Conservation (phyloP, 1,140 invertebrate species). For the Agrypnia vestita region DNA sequence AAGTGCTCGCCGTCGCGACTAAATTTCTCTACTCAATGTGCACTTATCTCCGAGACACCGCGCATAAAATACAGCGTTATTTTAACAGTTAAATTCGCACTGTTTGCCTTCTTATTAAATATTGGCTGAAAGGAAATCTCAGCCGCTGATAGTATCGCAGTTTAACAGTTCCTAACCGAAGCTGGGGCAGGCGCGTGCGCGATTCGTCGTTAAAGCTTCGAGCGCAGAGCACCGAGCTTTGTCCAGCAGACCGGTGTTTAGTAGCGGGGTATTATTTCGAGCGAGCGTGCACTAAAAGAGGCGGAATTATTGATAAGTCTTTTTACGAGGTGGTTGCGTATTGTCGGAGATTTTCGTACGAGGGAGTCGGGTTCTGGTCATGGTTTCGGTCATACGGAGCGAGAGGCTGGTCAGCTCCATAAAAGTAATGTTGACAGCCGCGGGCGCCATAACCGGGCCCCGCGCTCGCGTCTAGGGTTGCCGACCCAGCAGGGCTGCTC, state of each 20-base stretch:
- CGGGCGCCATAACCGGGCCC: slow-evolving; percentile 19
- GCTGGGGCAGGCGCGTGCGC: background rate
- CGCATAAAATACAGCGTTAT: too few species aligned
- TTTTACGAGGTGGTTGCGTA: background rate
- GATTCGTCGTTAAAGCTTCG: background rate
- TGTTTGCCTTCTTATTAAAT: too few species aligned
- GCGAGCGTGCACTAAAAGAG: too few species aligned
- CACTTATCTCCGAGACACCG: too few species aligned
- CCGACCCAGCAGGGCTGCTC: background rate
- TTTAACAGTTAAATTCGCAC: too few species aligned
- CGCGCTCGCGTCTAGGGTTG: background rate
- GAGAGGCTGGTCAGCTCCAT: background rate
- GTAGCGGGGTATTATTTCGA: too few species aligned
- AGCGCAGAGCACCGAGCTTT: background rate
- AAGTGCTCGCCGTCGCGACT: too few species aligned
- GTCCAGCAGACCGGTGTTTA: too few species aligned
- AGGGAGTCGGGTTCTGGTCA: background rate
- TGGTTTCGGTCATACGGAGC: background rate
- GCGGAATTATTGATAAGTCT: background rate
- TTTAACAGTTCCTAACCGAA: too few species aligned
- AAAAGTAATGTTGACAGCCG: slow-evolving; percentile 17
- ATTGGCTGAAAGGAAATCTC: too few species aligned
- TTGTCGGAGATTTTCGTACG: background rate
- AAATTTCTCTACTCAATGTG: too few species aligned
- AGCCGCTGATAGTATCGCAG: too few species aligned